Conservation (phyloP, 2,888 invertebrate genomes). For the Strigamia crassipes region DNA sequence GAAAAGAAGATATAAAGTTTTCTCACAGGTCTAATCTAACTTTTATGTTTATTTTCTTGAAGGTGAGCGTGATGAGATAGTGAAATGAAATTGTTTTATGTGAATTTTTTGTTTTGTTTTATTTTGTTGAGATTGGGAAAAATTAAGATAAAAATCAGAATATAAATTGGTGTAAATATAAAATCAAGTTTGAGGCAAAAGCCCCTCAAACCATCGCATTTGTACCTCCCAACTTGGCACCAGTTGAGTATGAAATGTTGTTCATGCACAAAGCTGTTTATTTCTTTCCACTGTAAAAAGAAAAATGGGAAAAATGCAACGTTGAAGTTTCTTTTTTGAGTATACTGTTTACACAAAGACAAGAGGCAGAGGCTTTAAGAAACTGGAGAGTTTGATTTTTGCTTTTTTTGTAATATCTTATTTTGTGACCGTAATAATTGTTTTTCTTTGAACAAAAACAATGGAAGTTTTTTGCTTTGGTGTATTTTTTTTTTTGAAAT, state of each 20-base stretch:
- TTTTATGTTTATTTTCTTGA: not conserved
- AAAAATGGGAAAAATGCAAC: conserved; percentile 4
- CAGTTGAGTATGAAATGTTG: not conserved
- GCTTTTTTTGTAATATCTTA: not conserved
- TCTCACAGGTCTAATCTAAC: not conserved
- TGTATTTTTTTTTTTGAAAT: not conserved
- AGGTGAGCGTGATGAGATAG: conserved; percentile 1
- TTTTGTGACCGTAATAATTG: not conserved
- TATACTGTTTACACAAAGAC: not conserved
- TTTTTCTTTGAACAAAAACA: not conserved
- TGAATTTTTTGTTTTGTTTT: not conserved
- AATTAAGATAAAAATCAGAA: conserved; percentile 41
- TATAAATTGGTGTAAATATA: not conserved
- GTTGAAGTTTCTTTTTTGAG: not conserved
- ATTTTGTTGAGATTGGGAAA: not conserved
- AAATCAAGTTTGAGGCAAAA: conserved; percentile 23
- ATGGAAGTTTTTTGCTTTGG: not conserved
- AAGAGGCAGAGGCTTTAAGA: not conserved
- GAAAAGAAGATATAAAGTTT: not conserved
- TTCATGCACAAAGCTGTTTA: conserved; percentile 23
- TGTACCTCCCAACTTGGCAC: conserved; percentile 21
- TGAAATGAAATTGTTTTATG: conserved; percentile 24
- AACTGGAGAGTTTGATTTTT: not conserved
- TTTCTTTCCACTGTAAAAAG: conserved; percentile 32
- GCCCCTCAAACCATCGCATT: not conserved